phyloP scores from a whole-genome alignment of 35 echinoderm and acorn worm genomes.

The Strongylocentrotus purpuratus region DNA sequence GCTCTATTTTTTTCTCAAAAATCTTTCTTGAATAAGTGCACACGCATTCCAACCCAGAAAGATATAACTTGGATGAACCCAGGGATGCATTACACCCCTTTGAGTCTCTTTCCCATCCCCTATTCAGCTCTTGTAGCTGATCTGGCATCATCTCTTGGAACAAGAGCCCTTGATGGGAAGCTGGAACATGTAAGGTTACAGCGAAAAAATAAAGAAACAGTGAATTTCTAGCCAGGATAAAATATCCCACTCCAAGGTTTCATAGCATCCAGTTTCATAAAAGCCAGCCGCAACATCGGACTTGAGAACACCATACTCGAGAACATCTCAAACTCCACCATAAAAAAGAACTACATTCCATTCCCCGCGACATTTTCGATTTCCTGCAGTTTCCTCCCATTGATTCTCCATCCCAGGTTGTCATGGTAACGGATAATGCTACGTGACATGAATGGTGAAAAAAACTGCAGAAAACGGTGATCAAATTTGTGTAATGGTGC shows the following conservation, averaged over 20 bases:
- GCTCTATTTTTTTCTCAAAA: background rate
- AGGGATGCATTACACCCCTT: background rate
- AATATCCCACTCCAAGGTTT: background rate
- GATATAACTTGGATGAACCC: background rate
- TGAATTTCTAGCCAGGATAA: background rate
- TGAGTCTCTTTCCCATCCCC: background rate
- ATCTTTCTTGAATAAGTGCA: background rate
- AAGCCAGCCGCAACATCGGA: background rate
- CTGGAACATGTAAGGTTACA: background rate
- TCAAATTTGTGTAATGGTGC: slow-evolving; percentile 41
- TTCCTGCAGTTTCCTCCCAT: background rate
- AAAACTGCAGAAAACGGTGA: background rate
- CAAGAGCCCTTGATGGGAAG: background rate
- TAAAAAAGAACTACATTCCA: background rate
- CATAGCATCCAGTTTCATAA: background rate
- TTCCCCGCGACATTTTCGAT: background rate
- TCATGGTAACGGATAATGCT: slow-evolving; percentile 3
- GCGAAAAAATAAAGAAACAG: background rate
- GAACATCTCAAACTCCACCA: background rate
- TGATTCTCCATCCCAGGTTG: background rate
- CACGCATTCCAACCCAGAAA: background rate
- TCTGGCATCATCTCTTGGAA: background rate
- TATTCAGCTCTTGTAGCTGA: background rate
- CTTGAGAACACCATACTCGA: background rate
- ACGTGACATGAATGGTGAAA: slow-evolving; percentile 20